These are phyloP conservation scores for Epinotia demarniana DNA, from an alignment of 2,888 invertebrate genomes.

Conservation along the genomic window DNA sequence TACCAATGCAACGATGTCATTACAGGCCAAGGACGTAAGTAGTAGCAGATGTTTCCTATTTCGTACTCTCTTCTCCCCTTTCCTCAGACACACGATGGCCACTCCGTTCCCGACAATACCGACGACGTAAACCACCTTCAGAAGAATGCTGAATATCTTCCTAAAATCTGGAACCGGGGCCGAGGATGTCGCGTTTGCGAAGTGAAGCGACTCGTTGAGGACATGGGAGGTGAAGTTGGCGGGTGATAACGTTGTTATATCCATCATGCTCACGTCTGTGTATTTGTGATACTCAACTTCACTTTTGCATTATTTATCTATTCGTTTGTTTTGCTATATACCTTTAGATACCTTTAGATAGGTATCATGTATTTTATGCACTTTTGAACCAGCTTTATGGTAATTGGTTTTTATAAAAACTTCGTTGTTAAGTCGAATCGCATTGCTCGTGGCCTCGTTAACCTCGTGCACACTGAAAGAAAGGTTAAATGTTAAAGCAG, in stretches of 20 bases:
- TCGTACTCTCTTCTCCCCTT: constrained; percentile 88
- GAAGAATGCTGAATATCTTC: constrained; percentile 59
- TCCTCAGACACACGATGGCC: constrained; percentile 90
- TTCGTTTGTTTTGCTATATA: background rate
- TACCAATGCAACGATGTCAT: constrained; percentile 90
- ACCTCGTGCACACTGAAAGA: constrained; percentile 21
- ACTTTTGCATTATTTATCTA: background rate
- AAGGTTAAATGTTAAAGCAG: background rate
- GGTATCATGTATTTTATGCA: background rate
- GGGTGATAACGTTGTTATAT: constrained; percentile 14
- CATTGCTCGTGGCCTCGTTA: background rate
- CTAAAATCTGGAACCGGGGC: constrained; percentile 41
- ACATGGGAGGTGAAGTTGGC: constrained; percentile 9
- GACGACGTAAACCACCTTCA: constrained; percentile 85
- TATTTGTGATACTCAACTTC: background rate
- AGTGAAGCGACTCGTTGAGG: constrained; percentile 19
- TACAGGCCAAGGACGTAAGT: constrained; percentile 90
- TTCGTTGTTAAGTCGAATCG: background rate
- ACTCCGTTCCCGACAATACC: constrained; percentile 90
- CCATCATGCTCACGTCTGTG: background rate
- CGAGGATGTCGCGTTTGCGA: constrained; percentile 4
- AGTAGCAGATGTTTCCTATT: constrained; percentile 93
- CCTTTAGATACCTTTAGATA: background rate
- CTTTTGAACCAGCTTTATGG: background rate
- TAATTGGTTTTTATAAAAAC: background rate